Evolutionary conservation across 2,113 vertebrate genomes (phyloP).

Genomic region (Chrysemys picta): DNA sequence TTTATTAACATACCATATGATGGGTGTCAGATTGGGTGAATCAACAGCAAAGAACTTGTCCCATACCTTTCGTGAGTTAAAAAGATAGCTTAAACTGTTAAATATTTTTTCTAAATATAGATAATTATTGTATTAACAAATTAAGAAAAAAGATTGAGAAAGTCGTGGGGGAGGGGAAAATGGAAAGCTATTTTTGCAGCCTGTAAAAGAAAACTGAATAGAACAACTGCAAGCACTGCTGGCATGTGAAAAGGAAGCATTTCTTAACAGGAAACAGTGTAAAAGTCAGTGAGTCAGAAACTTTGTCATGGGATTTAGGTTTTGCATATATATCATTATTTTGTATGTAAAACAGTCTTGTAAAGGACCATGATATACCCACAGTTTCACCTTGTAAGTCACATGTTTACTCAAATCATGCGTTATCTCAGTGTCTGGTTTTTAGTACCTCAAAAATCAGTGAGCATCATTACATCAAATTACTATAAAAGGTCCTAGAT

Average conservation of each 20-base stretch:
- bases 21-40: background rate
- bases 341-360: constrained; percentile 57
- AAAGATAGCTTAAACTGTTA: background rate
- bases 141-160: background rate
- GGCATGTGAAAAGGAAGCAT: constrained; percentile 32
- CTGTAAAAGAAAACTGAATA: constrained; percentile 9
- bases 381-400: constrained; percentile 40
- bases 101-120: background rate
- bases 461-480: constrained; percentile 30
- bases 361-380: constrained; percentile 35
- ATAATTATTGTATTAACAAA: background rate
- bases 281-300: constrained; percentile 66
- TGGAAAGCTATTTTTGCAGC: background rate
- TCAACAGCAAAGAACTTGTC: background rate
- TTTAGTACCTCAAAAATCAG: constrained; percentile 50
- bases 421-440: constrained; percentile 29
- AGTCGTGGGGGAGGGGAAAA: fast-evolving
- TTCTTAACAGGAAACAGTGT: constrained; percentile 53
- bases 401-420: constrained; percentile 34
- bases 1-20: background rate
- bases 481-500: constrained; percentile 51
- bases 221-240: constrained; percentile 34
- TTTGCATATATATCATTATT: constrained; percentile 70
- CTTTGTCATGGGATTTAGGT: constrained; percentile 52
- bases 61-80: background rate